Percentiles rank a stretch among this genome's conserved stretches.
Conservation (phyloP, 2,113 vertebrate species). For the Lampris incognitus region DNA sequence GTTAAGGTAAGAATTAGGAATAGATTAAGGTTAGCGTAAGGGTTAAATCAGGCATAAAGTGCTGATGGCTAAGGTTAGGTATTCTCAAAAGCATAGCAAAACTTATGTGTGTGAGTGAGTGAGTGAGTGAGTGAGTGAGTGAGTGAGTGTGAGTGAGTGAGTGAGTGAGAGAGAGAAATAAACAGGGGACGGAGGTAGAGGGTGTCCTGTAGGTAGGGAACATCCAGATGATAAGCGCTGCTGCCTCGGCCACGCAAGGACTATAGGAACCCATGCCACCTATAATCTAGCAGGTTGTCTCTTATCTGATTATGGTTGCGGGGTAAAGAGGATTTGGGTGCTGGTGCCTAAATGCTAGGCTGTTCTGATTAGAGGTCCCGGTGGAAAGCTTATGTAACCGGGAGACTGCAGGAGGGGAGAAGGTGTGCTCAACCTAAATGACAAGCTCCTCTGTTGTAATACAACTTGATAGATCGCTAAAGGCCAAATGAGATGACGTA, state of each 20-base stretch:
- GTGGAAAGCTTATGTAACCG: slow-evolving; percentile 73
- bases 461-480: slow-evolving; percentile 33
- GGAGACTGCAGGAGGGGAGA: slow-evolving; percentile 45
- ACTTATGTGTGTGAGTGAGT: background rate
- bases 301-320: slow-evolving; percentile 82
- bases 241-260: slow-evolving; percentile 25
- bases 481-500: slow-evolving; percentile 34
- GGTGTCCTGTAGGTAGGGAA: slow-evolving; percentile 30
- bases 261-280: slow-evolving; percentile 63
- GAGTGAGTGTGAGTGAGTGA: background rate
- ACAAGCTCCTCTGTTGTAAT: slow-evolving; percentile 29
- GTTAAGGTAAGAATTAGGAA: no score
- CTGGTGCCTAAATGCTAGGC: slow-evolving; percentile 74
- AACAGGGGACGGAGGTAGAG: slow-evolving; percentile 7
- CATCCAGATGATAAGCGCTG: slow-evolving; percentile 53
- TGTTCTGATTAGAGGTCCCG: slow-evolving; percentile 70
- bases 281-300: slow-evolving; percentile 75
- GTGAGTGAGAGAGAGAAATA: background rate
- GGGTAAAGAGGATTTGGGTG: slow-evolving; percentile 82
- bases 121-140: background rate
- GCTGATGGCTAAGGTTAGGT: no score
- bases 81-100: no score
- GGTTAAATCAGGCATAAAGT: no score
- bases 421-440: slow-evolving; percentile 56
- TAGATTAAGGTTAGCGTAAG: no score